Conservation (phyloP, 92 coral and sea anemone species). For the Heteractis magnifica region DNA sequence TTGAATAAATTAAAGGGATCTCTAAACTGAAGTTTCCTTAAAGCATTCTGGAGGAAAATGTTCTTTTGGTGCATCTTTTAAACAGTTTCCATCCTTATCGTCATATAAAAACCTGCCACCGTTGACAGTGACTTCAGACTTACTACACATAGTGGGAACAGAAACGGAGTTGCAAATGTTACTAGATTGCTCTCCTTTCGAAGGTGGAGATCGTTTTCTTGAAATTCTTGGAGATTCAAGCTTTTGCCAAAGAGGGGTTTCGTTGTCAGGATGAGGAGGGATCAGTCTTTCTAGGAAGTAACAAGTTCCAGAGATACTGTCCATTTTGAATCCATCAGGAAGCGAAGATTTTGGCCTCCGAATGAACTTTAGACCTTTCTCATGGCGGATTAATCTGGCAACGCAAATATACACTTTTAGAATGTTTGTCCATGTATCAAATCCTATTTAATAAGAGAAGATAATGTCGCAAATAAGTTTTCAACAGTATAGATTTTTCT, state of each 20-base stretch:
- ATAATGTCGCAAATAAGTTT: not conserved
- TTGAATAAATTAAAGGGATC: not conserved
- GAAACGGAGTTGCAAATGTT: not conserved
- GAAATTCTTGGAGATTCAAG: constrained; percentile 23
- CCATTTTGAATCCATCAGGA: constrained; percentile 43
- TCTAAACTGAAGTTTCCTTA: constrained; percentile 45
- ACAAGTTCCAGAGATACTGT: constrained; percentile 24
- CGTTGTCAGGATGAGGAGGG: not conserved
- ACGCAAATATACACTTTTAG: not conserved
- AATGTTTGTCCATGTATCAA: not conserved
- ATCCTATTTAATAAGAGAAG: not conserved
- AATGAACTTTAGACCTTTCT: constrained; percentile 31
- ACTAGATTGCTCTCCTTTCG: not conserved
- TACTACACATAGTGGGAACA: not conserved
- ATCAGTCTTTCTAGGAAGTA: constrained; percentile 29
- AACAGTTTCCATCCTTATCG: constrained; percentile 21
- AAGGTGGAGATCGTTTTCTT: constrained; percentile 24
- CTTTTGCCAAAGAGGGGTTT: constrained; percentile 30
- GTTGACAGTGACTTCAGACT: not conserved
- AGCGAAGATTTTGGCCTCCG: constrained; percentile 34
- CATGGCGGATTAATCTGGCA: constrained; percentile 29
- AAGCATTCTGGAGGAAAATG: not conserved
- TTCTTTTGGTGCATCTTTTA: constrained; percentile 7
- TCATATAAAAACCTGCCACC: constrained; percentile 1
- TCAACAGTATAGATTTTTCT: not conserved